Evolutionary conservation across 2,797 vertebrate species (phyloP), one percentile per base, ranked within the genome.

Genomic region (Podargus strigoides): DNA sequence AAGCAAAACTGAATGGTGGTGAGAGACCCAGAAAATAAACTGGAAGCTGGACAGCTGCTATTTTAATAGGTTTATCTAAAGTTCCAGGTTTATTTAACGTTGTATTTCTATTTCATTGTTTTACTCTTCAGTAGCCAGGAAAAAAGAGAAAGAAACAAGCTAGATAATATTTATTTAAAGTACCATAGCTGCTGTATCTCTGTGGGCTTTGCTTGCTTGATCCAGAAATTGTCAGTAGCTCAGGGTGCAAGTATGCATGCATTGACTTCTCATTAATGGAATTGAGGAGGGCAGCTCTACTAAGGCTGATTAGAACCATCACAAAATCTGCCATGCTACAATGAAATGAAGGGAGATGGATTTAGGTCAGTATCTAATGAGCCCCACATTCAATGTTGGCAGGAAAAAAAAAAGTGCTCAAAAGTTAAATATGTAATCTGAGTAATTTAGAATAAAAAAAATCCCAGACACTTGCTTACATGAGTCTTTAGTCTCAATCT

Each of bases 341-440:
- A 14, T 56, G 79, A 85, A 82, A 97, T 84, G 77, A 60, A 77
- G 89, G 32, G 69, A 94, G 95, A 94, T 96, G 50, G 59, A 96
- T 96, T 94, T 91, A 88, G 94, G 94, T 95, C 94, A 93, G 36
- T 46, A 19, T 73, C 62, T 96, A 93, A 95, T 75, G 41, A 93
- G 56, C 12, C 8, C n/a, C 53, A 64, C 5, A 7, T 30, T 30
- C 19, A 60, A 34, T 17, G 36, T 46, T 72, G 64, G 9, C 39
- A 75, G n/a, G n/a, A 20, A 21, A 4, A 58, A 62, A 69, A 47
- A 6, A 9, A 55, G 7, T 0, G 8, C 42, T 56, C 58, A 44
- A 7, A 82, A 83, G 34, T 82, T 80, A 62, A 80, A 62, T 72
- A 34, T 22, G 7, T 62, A 47, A 55, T 84, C 34, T 49, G 9